A percentile compares a stretch with the other conserved stretches of the same genome.
phyloP scores from a whole-genome alignment of 2,797 vertebrate species.

The Pogoniulus pusillus region DNA sequence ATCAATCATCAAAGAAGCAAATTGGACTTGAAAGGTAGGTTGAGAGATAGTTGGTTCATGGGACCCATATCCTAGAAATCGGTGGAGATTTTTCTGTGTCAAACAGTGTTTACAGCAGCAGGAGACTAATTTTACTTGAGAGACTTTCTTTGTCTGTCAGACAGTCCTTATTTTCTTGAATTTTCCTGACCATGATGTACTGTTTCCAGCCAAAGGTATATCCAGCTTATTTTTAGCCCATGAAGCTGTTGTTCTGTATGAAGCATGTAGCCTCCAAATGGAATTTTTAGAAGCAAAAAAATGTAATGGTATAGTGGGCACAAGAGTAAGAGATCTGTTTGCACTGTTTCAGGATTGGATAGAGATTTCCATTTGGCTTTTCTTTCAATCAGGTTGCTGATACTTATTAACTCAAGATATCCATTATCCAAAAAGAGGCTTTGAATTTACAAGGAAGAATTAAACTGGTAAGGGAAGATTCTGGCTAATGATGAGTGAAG shows the following conservation, averaged over 20 bases:
- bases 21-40: background rate
- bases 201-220: conserved; percentile 33
- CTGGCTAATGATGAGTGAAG: background rate
- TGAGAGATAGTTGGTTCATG: background rate
- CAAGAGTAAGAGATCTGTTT: background rate
- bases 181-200: conserved; percentile 15
- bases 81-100: background rate
- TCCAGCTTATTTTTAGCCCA: conserved; percentile 13
- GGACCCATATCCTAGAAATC: background rate
- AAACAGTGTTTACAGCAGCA: background rate
- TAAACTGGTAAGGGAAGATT: background rate
- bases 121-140: background rate
- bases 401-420: background rate
- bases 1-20: background rate
- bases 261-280: background rate
- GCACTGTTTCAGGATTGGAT: background rate
- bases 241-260: background rate
- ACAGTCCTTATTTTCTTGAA: background rate
- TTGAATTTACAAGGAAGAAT: background rate
- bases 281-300: conserved; percentile 2
- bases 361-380: background rate
- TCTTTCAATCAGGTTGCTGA: background rate
- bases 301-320: background rate
- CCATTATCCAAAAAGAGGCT: background rate
- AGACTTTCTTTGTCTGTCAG: background rate